These are phyloP conservation scores for Chascanopsetta lugubris DNA, from an alignment of 2,113 vertebrate species.

Conservation along the genomic window DNA sequence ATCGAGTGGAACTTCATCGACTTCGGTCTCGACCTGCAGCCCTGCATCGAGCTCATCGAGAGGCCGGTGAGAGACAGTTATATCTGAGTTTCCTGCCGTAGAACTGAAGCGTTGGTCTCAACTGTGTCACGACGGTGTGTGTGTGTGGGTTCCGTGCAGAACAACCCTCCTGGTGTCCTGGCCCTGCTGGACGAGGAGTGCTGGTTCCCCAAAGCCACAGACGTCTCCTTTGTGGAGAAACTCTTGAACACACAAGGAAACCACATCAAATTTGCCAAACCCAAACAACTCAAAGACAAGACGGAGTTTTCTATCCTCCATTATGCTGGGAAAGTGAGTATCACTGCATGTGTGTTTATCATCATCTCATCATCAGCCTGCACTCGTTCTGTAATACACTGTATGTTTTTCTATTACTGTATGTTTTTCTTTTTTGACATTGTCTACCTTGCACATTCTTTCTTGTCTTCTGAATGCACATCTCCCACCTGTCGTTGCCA, in stretches of 20 bases:
- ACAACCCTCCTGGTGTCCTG: slow-evolving; percentile 93
- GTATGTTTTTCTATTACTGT: too few species aligned
- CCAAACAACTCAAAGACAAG: slow-evolving; percentile 96
- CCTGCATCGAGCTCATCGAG: slow-evolving; percentile 97
- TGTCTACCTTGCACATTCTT: too few species aligned
- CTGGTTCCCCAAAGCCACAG: slow-evolving; percentile 98
- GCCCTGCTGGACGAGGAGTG: slow-evolving; percentile 96
- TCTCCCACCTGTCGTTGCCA: too few species aligned
- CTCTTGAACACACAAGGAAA: slow-evolving; percentile 89
- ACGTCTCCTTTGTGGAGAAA: slow-evolving; percentile 95
- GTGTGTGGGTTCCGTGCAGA: slow-evolving; percentile 80
- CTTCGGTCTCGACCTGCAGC: slow-evolving; percentile 95
- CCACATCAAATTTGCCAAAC: slow-evolving; percentile 92
- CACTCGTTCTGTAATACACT: too few species aligned
- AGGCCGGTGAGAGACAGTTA: slow-evolving; percentile 72
- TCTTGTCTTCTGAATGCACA: too few species aligned
- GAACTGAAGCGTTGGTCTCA: neutral
- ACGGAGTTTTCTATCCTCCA: slow-evolving; percentile 93
- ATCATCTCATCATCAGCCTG: neutral
- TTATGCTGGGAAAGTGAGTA: slow-evolving; percentile 91
- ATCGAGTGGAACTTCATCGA: slow-evolving; percentile 99
- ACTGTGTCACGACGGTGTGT: neutral
- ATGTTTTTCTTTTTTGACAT: too few species aligned
- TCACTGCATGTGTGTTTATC: neutral
- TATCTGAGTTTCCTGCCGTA: neutral